phyloP scores from a whole-genome alignment of 1,140 invertebrate species.

The Heliothis subflexa region DNA sequence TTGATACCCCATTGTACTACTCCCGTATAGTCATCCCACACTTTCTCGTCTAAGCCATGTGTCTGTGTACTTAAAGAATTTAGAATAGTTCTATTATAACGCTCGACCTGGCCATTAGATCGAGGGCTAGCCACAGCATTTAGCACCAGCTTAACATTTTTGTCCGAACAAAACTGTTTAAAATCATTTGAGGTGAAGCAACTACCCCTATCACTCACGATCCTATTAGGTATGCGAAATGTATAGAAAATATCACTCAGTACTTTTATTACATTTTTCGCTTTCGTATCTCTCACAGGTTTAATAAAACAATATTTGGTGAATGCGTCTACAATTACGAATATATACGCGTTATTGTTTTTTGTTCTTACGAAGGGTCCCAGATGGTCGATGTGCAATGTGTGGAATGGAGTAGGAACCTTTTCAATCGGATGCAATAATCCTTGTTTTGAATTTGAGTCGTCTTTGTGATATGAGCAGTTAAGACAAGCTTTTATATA shows the following conservation, averaged over 20 bases:
- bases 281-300: conserved; percentile 53
- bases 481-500: conserved; percentile 28
- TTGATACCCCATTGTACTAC: background rate
- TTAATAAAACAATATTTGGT: conserved; percentile 58
- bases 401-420: conserved; percentile 52
- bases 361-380: conserved; percentile 53
- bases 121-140: no score
- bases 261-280: conserved; percentile 42
- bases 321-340: conserved; percentile 54
- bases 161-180: no score
- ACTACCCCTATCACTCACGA: background rate
- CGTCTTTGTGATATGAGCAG: conserved; percentile 13
- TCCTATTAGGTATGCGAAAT: conserved; percentile 52
- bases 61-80: background rate
- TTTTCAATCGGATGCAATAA: conserved; percentile 55
- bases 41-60: no score
- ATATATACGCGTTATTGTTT: conserved; percentile 41
- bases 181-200: no score
- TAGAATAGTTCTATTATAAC: background rate
- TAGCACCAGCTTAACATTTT: no score
- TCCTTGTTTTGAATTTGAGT: conserved; percentile 39
- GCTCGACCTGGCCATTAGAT: no score
- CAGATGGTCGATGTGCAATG: conserved; percentile 56
- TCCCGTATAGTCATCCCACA: background rate
- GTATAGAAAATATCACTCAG: conserved; percentile 54